Evolutionary conservation across 2,113 vertebrate genomes (phyloP).

Genomic region (Capreolus pygargus): DNA sequence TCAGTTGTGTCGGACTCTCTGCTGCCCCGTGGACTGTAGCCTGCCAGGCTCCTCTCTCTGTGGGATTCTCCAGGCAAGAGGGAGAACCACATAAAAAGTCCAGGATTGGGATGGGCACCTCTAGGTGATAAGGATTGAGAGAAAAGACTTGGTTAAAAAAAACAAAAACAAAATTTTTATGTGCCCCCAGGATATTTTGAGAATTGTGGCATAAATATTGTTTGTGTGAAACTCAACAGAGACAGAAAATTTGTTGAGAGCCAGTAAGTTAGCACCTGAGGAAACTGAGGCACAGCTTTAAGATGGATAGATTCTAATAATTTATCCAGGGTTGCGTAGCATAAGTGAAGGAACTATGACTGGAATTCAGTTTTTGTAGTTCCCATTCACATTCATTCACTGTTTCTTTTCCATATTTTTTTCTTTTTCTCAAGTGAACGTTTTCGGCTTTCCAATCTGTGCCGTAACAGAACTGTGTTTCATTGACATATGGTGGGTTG

Average conservation of each 20-base stretch:
- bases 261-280: not conserved
- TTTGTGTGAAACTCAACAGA: not conserved
- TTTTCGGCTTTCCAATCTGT: not conserved
- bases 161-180: too few species aligned
- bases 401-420: not conserved
- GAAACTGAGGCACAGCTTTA: not conserved
- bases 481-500: not conserved
- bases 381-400: not conserved
- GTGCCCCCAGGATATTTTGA: not conserved
- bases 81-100: not conserved
- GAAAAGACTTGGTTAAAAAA: not conserved
- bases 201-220: not conserved
- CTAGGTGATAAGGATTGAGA: not conserved
- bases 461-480: not conserved
- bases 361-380: not conserved
- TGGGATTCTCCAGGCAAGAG: not conserved
- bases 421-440: not conserved
- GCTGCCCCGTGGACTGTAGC: not conserved
- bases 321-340: too few species aligned
- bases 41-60: not conserved
- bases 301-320: not conserved
- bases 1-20: not conserved
- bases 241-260: not conserved
- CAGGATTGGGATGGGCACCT: not conserved
- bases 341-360: not conserved